phyloP scores from a whole-genome alignment of 2,113 vertebrate genomes.

The Capreolus pygargus region DNA sequence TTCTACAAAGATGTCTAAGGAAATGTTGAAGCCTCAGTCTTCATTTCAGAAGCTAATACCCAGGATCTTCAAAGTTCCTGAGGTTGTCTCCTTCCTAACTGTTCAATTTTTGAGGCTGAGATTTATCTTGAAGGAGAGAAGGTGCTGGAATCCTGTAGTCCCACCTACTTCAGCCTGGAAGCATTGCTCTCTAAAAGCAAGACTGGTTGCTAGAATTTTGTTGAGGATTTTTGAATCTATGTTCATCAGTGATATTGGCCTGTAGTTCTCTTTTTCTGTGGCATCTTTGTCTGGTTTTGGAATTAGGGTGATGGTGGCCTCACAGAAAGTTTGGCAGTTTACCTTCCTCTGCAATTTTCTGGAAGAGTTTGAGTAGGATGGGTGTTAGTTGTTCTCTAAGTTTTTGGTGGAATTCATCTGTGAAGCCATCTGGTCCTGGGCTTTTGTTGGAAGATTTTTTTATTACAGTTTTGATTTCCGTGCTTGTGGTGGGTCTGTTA shows the following conservation, averaged over 20 bases:
- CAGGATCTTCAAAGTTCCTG: background rate
- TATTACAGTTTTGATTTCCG: background rate
- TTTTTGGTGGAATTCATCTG: background rate
- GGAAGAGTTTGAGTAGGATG: background rate
- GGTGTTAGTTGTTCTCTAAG: background rate
- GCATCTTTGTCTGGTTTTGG: background rate
- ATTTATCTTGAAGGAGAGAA: background rate
- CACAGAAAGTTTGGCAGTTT: background rate
- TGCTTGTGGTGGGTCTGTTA: background rate
- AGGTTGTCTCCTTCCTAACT: background rate
- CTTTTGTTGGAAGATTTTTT: background rate
- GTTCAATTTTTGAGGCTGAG: background rate
- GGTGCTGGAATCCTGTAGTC: background rate
- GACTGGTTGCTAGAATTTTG: background rate
- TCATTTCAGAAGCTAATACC: background rate
- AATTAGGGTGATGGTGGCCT: background rate
- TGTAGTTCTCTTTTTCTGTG: background rate
- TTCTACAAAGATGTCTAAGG: background rate
- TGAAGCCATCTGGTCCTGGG: background rate
- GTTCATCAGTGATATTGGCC: background rate
- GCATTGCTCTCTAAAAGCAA: background rate
- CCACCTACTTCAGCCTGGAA: background rate
- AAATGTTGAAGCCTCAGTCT: background rate
- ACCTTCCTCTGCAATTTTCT: background rate
- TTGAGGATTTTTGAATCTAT: background rate